A percentile compares a stretch with the other conserved stretches of the same genome.
Conservation (phyloP, 2,888 invertebrate species). For the Drosophila anceps region DNA sequence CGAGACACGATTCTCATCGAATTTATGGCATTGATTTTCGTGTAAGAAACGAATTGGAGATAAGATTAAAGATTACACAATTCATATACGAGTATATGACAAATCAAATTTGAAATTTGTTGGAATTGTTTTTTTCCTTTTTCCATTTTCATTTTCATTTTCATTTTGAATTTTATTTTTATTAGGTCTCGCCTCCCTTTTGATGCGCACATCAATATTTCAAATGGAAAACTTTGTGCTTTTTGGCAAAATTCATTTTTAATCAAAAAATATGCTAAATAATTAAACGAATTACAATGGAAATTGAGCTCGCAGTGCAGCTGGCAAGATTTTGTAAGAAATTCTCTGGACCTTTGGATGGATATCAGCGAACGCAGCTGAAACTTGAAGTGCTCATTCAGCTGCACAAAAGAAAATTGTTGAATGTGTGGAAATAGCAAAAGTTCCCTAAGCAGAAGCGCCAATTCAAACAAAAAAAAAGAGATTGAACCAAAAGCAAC, state of each 20-base stretch:
- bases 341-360: slow-evolving; percentile 1
- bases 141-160: too few species aligned
- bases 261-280: slow-evolving; percentile 33
- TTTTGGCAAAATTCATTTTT: slow-evolving; percentile 28
- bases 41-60: slow-evolving; percentile 12
- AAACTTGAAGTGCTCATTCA: background rate
- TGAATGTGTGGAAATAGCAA: slow-evolving; percentile 40
- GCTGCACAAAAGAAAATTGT: slow-evolving; percentile 39
- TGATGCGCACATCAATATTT: slow-evolving; percentile 19
- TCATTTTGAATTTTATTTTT: background rate
- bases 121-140: background rate
- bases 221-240: slow-evolving; percentile 5
- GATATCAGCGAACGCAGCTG: background rate
- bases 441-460: slow-evolving; percentile 22
- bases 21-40: slow-evolving; percentile 46
- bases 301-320: slow-evolving; percentile 28
- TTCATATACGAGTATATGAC: background rate
- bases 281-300: slow-evolving; percentile 28
- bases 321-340: slow-evolving; percentile 23
- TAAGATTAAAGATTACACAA: slow-evolving; percentile 39
- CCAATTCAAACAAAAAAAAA: slow-evolving; percentile 24
- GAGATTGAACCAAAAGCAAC: background rate
- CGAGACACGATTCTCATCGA: slow-evolving; percentile 6
- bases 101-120: too few species aligned
- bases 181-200: background rate